Percentiles rank a stretch among this genome's conserved stretches.
Evolutionary conservation across 1,140 invertebrate species (phyloP).

Genomic region (Sinonovacula constricta): DNA sequence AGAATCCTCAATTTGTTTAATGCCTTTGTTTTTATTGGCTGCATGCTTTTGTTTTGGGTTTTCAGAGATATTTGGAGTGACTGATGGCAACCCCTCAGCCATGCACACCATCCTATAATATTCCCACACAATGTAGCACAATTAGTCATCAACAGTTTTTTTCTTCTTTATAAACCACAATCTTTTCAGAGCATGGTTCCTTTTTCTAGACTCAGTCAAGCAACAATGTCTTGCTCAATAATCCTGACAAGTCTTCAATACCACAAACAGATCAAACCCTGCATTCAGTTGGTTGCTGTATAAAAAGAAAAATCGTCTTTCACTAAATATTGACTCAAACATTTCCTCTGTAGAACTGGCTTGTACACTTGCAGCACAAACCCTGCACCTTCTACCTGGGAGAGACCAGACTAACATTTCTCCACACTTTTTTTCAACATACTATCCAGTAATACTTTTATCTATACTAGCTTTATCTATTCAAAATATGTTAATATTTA

Average conservation of each 20-base stretch:
- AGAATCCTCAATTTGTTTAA: too few relatives aligned
- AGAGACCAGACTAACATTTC: too few relatives aligned
- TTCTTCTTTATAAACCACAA: background rate
- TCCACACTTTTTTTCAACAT: too few relatives aligned
- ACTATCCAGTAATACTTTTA: too few relatives aligned
- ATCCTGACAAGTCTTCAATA: background rate
- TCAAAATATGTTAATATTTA: too few relatives aligned
- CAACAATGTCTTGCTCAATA: background rate
- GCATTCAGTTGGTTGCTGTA: background rate
- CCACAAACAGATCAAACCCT: background rate
- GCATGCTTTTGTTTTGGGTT: background rate
- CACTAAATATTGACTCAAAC: background rate
- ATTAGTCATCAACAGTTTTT: background rate
- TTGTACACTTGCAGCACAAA: too few relatives aligned
- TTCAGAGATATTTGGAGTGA: background rate
- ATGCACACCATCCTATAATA: background rate
- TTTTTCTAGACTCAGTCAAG: background rate
- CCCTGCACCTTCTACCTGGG: too few relatives aligned
- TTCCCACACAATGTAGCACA: background rate
- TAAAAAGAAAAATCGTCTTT: background rate
- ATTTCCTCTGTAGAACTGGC: background rate
- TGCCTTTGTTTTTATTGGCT: background rate
- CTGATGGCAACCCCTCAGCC: background rate
- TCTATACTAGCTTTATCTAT: too few relatives aligned
- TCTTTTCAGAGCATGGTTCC: background rate